phyloP scores from a whole-genome alignment of 2,888 invertebrate species.

The Tribolium freemani region DNA sequence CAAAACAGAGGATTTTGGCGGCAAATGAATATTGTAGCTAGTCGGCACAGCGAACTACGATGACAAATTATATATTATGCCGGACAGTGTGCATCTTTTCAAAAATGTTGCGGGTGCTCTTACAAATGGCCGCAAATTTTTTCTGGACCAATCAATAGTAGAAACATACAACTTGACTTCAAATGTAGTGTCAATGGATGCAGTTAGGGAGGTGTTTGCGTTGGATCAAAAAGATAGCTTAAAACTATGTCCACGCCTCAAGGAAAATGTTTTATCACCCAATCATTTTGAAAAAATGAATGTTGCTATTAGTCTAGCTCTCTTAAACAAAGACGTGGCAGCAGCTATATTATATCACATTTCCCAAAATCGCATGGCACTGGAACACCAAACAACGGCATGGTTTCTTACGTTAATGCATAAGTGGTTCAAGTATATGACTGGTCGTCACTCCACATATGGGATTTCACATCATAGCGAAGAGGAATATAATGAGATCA shows the following conservation, averaged over 20 bases:
- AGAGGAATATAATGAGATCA: too few species aligned
- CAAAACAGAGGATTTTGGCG: conserved; percentile 12
- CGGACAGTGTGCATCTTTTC: conserved; percentile 5
- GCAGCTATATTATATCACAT: conserved; percentile 7
- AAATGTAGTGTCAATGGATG: background rate
- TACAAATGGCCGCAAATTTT: background rate
- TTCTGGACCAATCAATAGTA: background rate
- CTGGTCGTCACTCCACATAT: too few species aligned
- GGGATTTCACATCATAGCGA: too few species aligned
- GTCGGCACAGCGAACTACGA: too few species aligned
- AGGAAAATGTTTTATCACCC: conserved; percentile 1
- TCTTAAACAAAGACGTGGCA: background rate
- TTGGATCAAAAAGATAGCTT: background rate
- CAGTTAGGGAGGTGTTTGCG: background rate
- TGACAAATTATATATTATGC: too few species aligned
- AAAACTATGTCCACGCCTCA: too few species aligned
- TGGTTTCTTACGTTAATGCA: background rate
- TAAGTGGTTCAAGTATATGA: conserved; percentile 9
- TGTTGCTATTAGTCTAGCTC: background rate
- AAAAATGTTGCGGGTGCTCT: conserved; percentile 1
- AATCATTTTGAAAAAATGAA: conserved; percentile 18
- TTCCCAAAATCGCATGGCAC: background rate
- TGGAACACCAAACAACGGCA: background rate
- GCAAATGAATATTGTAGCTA: background rate
- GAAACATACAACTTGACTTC: background rate